These are phyloP conservation scores for Gasteruption jaculator DNA, from an alignment of 2,888 invertebrate species.

Conservation along the genomic window DNA sequence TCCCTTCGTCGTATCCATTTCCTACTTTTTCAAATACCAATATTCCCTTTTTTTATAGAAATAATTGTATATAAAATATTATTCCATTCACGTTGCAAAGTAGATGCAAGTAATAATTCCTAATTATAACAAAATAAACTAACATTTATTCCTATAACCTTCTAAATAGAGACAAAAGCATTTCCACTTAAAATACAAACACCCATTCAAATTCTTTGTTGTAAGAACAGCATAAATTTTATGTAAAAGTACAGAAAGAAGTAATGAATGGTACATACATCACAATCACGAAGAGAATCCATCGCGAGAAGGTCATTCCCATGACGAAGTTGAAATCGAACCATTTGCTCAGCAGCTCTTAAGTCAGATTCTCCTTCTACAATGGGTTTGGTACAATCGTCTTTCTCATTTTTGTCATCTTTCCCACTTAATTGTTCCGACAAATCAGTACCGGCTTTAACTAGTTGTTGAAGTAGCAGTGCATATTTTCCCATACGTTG, in stretches of 20 bases:
- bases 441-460: constrained; percentile 74
- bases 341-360: constrained; percentile 87
- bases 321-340: constrained; percentile 86
- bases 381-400: constrained; percentile 38
- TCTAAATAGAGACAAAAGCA: too few species aligned
- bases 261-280: constrained; percentile 60
- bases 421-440: constrained; percentile 52
- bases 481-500: constrained; percentile 96
- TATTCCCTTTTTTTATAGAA: too few species aligned
- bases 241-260: background rate
- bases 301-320: constrained; percentile 92
- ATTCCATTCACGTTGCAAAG: too few species aligned
- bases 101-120: too few species aligned
- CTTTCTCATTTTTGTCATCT: constrained; percentile 51
- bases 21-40: too few species aligned
- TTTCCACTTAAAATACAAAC: too few species aligned
- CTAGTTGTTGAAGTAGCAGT: constrained; percentile 81
- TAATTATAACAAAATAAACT: too few species aligned
- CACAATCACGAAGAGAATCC: constrained; percentile 90
- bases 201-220: too few species aligned
- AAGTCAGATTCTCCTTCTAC: constrained; percentile 64
- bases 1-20: too few species aligned
- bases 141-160: too few species aligned
- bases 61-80: too few species aligned
- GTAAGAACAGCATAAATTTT: too few species aligned